These are phyloP conservation scores for Clostera curtula DNA, from an alignment of 2,888 invertebrate species.

Conservation along the genomic window DNA sequence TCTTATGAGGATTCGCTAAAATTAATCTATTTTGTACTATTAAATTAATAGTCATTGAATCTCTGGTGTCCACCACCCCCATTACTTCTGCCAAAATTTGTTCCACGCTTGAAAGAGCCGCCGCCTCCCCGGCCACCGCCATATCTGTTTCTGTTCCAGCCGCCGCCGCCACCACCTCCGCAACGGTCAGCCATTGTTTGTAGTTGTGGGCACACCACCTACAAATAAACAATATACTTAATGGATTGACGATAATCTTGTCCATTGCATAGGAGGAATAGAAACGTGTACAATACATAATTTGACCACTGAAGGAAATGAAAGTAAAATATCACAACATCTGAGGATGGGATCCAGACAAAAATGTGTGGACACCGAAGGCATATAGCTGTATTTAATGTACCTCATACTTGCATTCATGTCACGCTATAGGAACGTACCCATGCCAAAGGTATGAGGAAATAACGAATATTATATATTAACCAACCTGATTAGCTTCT, in stretches of 20 bases:
- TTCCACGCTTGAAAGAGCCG: conserved; percentile 66
- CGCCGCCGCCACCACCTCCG: conserved; percentile 77
- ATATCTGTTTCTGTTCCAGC: conserved; percentile 72
- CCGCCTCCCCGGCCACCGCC: conserved; percentile 64
- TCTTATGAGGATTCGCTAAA: conserved; percentile 58
- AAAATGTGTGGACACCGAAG: conserved; percentile 84
- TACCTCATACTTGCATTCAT: conserved; percentile 87
- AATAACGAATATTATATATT: background rate
- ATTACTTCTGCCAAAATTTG: conserved; percentile 57
- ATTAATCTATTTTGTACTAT: conserved; percentile 26
- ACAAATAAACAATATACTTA: conserved; percentile 25
- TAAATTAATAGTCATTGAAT: conserved; percentile 60
- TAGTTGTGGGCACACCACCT: conserved; percentile 90
- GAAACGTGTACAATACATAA: no score
- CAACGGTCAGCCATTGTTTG: conserved; percentile 84
- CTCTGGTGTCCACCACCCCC: conserved; percentile 58
- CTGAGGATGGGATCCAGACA: conserved; percentile 87
- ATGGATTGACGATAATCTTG: background rate
- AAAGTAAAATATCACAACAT: conserved; percentile 79
- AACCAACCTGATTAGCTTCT: conserved; percentile 90
- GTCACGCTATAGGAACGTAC: conserved; percentile 78
- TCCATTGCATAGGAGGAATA: no score
- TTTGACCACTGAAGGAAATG: no score
- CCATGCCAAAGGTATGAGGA: conserved; percentile 87
- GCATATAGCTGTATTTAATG: conserved; percentile 79